phyloP scores from a whole-genome alignment of 2,113 vertebrate species.

The Clinocottus analis region DNA sequence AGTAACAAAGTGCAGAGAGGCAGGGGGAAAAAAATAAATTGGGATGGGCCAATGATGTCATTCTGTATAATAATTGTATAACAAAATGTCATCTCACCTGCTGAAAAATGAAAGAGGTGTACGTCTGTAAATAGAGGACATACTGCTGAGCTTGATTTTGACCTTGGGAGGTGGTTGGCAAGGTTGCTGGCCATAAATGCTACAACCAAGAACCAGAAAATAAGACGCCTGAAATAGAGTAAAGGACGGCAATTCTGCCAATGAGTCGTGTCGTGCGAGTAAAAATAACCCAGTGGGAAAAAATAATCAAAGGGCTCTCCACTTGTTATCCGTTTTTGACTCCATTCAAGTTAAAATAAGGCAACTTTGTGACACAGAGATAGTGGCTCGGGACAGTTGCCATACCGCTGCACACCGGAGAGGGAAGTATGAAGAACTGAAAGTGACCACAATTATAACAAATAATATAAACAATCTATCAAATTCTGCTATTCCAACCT shows the following conservation, averaged over 20 bases:
- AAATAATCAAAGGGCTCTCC: constrained; percentile 61
- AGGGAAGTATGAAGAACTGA: neutral
- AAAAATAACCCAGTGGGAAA: constrained; percentile 72
- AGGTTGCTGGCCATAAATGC: constrained; percentile 20
- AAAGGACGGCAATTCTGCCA: constrained; percentile 69
- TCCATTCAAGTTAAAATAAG: constrained; percentile 52
- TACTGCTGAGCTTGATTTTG: constrained; percentile 25
- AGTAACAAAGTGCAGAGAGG: too few relatives aligned
- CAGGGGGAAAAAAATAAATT: too few relatives aligned
- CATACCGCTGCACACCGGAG: neutral
- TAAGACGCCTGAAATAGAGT: constrained; percentile 66
- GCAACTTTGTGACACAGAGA: neutral
- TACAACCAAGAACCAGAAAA: constrained; percentile 64
- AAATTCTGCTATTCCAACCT: neutral
- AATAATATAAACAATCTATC: neutral
- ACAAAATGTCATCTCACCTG: neutral
- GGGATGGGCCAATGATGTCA: too few relatives aligned
- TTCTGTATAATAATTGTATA: too few relatives aligned
- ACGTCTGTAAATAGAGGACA: constrained; percentile 3
- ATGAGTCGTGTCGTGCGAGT: constrained; percentile 68
- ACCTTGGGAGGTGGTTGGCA: constrained; percentile 14
- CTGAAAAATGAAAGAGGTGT: neutral
- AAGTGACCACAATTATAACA: neutral
- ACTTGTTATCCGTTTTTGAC: constrained; percentile 38
- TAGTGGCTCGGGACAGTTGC: neutral